Conservation (phyloP, 2,797 vertebrate species). For the Centroberyx gerrardi region DNA sequence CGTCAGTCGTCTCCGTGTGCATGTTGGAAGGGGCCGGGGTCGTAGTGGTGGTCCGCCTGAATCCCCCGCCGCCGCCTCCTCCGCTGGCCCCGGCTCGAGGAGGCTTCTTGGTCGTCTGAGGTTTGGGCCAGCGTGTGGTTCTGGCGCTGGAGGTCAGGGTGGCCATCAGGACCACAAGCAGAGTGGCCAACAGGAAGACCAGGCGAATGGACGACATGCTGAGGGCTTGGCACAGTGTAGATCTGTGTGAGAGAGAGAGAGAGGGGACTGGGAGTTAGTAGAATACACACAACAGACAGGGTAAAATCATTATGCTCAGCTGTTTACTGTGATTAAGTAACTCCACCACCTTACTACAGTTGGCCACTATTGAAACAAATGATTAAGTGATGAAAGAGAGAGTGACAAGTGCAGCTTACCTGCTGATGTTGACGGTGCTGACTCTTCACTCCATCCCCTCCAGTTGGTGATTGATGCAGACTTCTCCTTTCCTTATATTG, state of each 20-base stretch:
- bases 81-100: constrained; percentile 52
- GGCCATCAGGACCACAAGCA: constrained; percentile 66
- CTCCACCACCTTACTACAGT: neutral
- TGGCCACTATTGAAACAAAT: neutral
- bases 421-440: constrained; percentile 52
- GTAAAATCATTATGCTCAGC: neutral
- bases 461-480: constrained; percentile 47
- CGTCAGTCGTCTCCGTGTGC: constrained; percentile 79
- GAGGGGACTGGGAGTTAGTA: neutral
- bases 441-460: constrained; percentile 67
- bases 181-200: constrained; percentile 64
- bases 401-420: constrained; percentile 65
- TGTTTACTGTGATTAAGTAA: neutral
- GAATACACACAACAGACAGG: neutral
- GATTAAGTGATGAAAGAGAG: neutral
- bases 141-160: constrained; percentile 70
- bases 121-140: constrained; percentile 86
- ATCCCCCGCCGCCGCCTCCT: constrained; percentile 57
- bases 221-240: constrained; percentile 25
- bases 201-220: constrained; percentile 70
- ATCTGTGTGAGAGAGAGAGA: constrained; percentile 41
- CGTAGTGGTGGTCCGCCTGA: constrained; percentile 70
- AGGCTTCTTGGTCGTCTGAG: constrained; percentile 88
- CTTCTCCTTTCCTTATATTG: constrained; percentile 78
- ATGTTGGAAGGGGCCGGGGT: constrained; percentile 62